Evolutionary conservation across 2,888 invertebrate species (phyloP).

Genomic region (Epiblema foenella): DNA sequence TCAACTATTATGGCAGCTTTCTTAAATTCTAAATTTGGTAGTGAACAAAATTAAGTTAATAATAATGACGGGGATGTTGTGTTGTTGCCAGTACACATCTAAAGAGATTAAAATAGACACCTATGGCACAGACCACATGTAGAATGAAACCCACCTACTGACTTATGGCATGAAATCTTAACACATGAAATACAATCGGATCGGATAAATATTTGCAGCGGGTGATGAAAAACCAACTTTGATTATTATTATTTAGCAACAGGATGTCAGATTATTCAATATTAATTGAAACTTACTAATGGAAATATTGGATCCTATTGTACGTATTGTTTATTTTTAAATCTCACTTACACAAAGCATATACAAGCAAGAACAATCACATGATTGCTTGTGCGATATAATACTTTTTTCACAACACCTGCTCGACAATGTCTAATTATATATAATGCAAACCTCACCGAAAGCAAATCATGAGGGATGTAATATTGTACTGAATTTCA

Average conservation of each 20-base stretch:
- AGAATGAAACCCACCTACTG: constrained; percentile 25
- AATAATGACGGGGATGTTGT: constrained; percentile 37
- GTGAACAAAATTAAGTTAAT: constrained; percentile 34
- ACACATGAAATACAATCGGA: constrained; percentile 19
- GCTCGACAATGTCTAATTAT: too few relatives aligned
- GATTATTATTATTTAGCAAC: background rate
- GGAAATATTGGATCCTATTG: background rate
- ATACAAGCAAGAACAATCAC: constrained; percentile 27
- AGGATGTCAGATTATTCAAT: background rate
- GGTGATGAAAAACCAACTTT: background rate
- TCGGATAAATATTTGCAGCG: constrained; percentile 16
- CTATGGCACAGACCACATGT: constrained; percentile 38
- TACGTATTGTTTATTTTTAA: background rate
- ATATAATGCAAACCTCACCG: too few relatives aligned
- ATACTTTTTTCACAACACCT: too few relatives aligned
- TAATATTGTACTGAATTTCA: too few relatives aligned
- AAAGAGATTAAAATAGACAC: constrained; percentile 43
- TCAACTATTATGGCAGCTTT: constrained; percentile 31
- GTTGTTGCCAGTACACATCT: constrained; percentile 38
- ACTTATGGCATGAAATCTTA: constrained; percentile 12
- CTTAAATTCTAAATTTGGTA: constrained; percentile 40
- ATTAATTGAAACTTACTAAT: background rate
- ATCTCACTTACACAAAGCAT: constrained; percentile 15
- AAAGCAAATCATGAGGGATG: too few relatives aligned
- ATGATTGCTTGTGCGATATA: background rate